Evolutionary conservation across 1,140 invertebrate species (phyloP).

Genomic region (Drosophila paulistorum): DNA sequence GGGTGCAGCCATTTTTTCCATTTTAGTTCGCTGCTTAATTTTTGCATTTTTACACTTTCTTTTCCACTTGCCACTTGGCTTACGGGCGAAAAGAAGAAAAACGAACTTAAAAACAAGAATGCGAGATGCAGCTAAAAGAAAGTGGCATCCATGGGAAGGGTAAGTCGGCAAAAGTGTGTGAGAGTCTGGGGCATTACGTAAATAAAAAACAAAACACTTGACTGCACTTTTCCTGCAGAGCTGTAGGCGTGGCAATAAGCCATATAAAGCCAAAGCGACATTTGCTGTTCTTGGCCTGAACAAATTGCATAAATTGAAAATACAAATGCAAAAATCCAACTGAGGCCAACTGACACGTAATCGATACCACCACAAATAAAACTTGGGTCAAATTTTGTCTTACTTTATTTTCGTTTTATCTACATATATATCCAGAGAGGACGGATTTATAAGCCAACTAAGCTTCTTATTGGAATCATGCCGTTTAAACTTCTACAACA

Average conservation of each 20-base stretch:
- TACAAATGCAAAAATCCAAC: neutral
- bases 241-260: slow-evolving; percentile 57
- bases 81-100: slow-evolving; percentile 21
- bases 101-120: neutral
- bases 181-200: slow-evolving; percentile 20
- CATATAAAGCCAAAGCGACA: slow-evolving; percentile 54
- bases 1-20: slow-evolving; percentile 27
- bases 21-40: slow-evolving; percentile 20
- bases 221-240: slow-evolving; percentile 30
- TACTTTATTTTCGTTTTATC: no score
- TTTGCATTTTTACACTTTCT: slow-evolving; percentile 46
- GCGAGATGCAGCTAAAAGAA: slow-evolving; percentile 10
- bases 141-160: neutral
- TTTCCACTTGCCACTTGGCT: slow-evolving; percentile 43
- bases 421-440: no score
- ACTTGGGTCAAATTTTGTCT: no score
- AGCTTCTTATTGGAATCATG: no score
- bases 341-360: no score
- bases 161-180: neutral
- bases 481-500: no score
- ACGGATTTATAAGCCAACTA: no score
- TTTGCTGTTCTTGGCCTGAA: slow-evolving; percentile 42
- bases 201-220: slow-evolving; percentile 44
- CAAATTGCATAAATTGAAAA: slow-evolving; percentile 6
- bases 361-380: no score